A percentile compares a stretch with the other conserved stretches of the same genome.
Evolutionary conservation across 2,888 invertebrate species (phyloP).

Genomic region (Plebejus melissa): DNA sequence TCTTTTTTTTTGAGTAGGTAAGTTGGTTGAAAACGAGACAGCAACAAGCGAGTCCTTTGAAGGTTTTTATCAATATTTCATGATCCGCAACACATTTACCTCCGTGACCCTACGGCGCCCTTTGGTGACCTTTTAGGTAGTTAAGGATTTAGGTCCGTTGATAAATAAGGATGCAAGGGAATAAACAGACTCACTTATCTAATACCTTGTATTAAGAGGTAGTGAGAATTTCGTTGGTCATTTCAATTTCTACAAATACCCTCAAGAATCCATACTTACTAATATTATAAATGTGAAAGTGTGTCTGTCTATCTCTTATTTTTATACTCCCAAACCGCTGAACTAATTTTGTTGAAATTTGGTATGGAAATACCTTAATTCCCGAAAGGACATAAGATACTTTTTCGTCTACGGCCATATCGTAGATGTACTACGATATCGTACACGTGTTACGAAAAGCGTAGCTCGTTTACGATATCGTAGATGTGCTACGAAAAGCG

Average conservation of each 20-base stretch:
- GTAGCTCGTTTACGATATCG: background rate
- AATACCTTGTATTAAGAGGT: background rate
- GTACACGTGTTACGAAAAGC: background rate
- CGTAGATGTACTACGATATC: background rate
- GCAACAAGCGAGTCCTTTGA: background rate
- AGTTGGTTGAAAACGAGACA: background rate
- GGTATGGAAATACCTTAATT: no score
- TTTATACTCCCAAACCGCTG: no score
- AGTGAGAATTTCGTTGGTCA: background rate
- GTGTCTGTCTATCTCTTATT: no score
- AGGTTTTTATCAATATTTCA: slow-evolving; percentile 15
- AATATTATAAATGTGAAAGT: no score
- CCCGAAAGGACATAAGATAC: no score
- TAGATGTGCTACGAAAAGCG: background rate
- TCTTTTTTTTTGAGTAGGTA: background rate
- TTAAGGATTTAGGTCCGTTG: slow-evolving; percentile 3
- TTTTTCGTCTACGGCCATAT: no score
- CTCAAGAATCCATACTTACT: no score
- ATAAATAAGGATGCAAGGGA: slow-evolving; percentile 5
- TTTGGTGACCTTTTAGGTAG: slow-evolving; percentile 21
- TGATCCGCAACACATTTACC: slow-evolving; percentile 24
- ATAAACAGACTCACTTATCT: background rate
- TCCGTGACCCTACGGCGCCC: slow-evolving; percentile 19
- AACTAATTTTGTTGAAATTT: no score
- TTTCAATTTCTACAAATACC: no score